Percentiles rank a stretch among this genome's conserved stretches.
phyloP scores from a whole-genome alignment of 2,113 vertebrate species.

The Petaurus breviceps region DNA sequence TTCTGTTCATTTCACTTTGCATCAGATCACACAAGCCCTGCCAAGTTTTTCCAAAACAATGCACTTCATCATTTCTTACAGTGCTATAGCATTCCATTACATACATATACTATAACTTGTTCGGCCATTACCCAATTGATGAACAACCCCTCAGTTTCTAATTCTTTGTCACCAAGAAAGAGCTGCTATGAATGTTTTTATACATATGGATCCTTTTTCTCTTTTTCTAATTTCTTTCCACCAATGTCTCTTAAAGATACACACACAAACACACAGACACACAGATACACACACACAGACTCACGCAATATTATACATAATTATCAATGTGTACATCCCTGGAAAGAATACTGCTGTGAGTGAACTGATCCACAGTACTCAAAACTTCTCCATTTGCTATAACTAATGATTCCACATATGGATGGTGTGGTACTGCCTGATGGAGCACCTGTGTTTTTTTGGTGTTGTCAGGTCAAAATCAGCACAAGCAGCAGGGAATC shows the following conservation, averaged over 20 bases:
- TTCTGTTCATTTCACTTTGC: neutral
- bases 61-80: neutral
- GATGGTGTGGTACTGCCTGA: no score
- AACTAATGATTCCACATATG: no score
- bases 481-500: no score
- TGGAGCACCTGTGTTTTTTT: no score
- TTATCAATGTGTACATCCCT: no score
- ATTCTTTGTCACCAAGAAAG: neutral
- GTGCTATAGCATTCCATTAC: neutral
- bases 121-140: neutral
- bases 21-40: neutral
- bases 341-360: no score
- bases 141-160: neutral
- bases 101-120: neutral
- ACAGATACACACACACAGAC: no score
- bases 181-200: neutral
- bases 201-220: neutral
- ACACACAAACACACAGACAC: no score
- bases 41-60: neutral
- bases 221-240: neutral
- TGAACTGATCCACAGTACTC: no score
- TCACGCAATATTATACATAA: no score
- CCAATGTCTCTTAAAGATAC: neutral
- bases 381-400: no score
- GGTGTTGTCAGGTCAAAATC: no score